These are phyloP conservation scores for Xylocopa sonorina DNA, from an alignment of 1,140 invertebrate genomes.

Conservation along the genomic window DNA sequence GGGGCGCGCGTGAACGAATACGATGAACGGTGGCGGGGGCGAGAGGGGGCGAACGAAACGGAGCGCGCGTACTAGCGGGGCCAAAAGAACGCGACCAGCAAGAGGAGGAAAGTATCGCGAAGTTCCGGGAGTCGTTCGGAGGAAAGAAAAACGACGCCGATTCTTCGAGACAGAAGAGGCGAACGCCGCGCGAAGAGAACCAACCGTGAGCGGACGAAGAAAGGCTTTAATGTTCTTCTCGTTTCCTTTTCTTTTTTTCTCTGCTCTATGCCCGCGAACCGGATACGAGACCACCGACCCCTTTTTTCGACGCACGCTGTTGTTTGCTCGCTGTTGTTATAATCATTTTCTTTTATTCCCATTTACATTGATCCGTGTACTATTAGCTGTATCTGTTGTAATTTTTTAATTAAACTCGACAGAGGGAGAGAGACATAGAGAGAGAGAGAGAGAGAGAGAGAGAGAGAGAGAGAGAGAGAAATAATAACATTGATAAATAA, in stretches of 20 bases:
- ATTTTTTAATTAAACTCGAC: neutral
- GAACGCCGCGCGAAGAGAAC: too few species aligned
- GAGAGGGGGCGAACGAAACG: neutral
- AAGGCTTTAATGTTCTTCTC: constrained; percentile 20
- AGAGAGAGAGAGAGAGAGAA: too few species aligned
- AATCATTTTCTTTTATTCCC: neutral
- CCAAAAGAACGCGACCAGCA: neutral
- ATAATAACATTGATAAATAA: too few species aligned
- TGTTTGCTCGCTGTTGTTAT: neutral
- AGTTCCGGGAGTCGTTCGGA: neutral
- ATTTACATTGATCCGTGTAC: too few species aligned
- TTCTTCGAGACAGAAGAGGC: neutral
- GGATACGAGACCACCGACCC: neutral
- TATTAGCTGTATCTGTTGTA: too few species aligned
- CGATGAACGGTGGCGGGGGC: constrained; percentile 12
- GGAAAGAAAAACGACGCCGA: constrained; percentile 1
- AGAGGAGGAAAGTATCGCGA: neutral
- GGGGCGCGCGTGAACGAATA: constrained; percentile 19
- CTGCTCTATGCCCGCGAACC: neutral
- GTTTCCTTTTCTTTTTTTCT: neutral
- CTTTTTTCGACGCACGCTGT: neutral
- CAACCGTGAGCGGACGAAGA: too few species aligned
- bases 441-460: too few species aligned
- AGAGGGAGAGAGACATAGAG: too few species aligned
- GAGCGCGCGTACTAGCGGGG: neutral